These are phyloP conservation scores for Cantharis rustica DNA, from an alignment of 2,888 invertebrate genomes.

Conservation along the genomic window DNA sequence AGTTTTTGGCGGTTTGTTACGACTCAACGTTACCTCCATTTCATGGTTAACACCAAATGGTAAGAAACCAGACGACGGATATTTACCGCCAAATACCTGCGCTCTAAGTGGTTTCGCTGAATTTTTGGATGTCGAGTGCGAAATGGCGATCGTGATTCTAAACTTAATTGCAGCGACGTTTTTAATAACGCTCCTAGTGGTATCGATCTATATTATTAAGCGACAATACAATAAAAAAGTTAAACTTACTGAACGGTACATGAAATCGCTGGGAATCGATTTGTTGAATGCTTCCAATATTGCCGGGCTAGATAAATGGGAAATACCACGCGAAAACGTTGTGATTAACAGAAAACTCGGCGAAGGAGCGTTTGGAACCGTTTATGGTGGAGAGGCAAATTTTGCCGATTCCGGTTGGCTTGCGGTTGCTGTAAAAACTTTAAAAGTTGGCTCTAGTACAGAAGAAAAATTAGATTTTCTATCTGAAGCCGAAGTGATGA, in stretches of 20 bases:
- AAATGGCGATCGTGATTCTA: conserved; percentile 70
- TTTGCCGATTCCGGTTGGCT: conserved; percentile 73
- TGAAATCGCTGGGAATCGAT: conserved; percentile 73
- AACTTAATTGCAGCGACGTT: conserved; percentile 64
- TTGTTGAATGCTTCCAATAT: conserved; percentile 57
- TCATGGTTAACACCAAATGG: conserved; percentile 69
- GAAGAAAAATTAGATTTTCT: conserved; percentile 91
- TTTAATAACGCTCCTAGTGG: conserved; percentile 60
- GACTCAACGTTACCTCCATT: conserved; percentile 62
- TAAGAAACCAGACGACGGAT: conserved; percentile 70
- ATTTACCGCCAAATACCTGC: conserved; percentile 64
- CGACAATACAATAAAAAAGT: conserved; percentile 73
- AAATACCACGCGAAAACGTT: conserved; percentile 80
- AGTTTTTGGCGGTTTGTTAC: conserved; percentile 59
- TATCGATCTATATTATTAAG: conserved; percentile 66
- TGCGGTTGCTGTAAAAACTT: conserved; percentile 86
- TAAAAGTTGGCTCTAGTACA: conserved; percentile 79
- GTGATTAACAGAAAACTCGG: conserved; percentile 85
- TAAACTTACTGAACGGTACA: conserved; percentile 67
- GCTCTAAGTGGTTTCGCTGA: conserved; percentile 70
- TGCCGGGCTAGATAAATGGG: conserved; percentile 80
- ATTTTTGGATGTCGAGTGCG: conserved; percentile 72
- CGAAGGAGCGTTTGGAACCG: conserved; percentile 91
- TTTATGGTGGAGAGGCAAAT: conserved; percentile 88
- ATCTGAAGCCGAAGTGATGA: conserved; percentile 93